These are phyloP conservation scores for Drosophila anomalipes DNA, from an alignment of 2,888 invertebrate species.

Conservation along the genomic window DNA sequence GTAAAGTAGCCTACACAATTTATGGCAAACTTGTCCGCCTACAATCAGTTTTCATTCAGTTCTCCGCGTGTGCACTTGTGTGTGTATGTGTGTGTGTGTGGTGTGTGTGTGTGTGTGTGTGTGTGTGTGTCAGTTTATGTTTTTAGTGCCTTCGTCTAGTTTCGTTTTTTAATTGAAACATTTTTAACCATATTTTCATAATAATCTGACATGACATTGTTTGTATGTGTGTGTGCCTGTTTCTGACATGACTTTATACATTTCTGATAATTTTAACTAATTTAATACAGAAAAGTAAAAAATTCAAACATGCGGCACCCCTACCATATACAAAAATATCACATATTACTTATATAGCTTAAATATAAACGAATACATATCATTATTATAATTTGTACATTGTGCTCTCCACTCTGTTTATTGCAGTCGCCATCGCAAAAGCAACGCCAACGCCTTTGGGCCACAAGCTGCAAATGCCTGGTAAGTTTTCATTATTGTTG, in stretches of 20 bases:
- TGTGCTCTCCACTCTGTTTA: conserved; percentile 57
- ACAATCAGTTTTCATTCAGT: conserved; percentile 73
- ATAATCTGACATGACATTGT: conserved; percentile 75
- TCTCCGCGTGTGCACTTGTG: conserved; percentile 19
- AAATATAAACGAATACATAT: conserved; percentile 40
- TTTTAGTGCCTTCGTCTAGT: conserved; percentile 59
- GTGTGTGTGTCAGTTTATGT: conserved; percentile 26
- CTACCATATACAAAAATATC: conserved; percentile 20
- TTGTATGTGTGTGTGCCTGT: not conserved
- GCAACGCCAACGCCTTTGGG: conserved; percentile 75
- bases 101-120: conserved; percentile 13
- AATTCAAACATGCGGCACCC: conserved; percentile 17
- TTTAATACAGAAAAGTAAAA: conserved; percentile 64
- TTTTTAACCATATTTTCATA: conserved; percentile 79
- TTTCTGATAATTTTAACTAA: conserved; percentile 67
- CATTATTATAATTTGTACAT: conserved; percentile 74
- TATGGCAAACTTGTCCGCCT: conserved; percentile 79
- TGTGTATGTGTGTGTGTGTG: conserved; percentile 19
- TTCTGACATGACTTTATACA: conserved; percentile 43
- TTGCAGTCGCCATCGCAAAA: conserved; percentile 55
- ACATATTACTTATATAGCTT: conserved; percentile 18
- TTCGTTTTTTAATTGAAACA: conserved; percentile 76
- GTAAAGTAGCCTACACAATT: conserved; percentile 79
- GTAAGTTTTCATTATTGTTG: conserved; percentile 64
- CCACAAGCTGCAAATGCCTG: conserved; percentile 73